Evolutionary conservation across 2,888 invertebrate genomes (phyloP).

Genomic region (Psococerastis gibbosa): DNA sequence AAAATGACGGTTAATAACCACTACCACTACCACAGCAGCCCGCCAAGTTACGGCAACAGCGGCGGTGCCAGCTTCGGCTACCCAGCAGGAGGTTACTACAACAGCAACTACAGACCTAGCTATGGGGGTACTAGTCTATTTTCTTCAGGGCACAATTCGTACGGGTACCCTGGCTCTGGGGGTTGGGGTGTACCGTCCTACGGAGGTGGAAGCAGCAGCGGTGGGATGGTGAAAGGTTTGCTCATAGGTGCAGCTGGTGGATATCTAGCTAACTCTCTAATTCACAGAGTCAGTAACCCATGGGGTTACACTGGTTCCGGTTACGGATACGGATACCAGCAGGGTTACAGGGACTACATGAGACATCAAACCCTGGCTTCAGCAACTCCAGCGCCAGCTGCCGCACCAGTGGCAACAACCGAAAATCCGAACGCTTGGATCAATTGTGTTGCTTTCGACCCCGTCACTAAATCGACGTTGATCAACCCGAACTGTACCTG

Average conservation of each 20-base stretch:
- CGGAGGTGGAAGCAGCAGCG: not conserved
- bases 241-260: not conserved
- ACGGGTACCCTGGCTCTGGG: slow-evolving; percentile 1
- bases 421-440: not conserved
- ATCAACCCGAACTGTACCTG: slow-evolving; percentile 8
- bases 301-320: slow-evolving; percentile 6
- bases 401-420: not conserved
- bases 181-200: not conserved
- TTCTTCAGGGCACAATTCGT: not conserved
- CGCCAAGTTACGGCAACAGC: not conserved
- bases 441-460: slow-evolving; percentile 4
- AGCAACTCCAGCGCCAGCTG: not conserved
- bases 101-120: not conserved
- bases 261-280: not conserved
- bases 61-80: not conserved
- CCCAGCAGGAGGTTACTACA: not conserved
- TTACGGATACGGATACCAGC: slow-evolving; percentile 1
- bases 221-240: not conserved
- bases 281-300: not conserved
- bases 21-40: not conserved
- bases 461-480: not conserved
- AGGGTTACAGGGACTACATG: not conserved
- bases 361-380: not conserved
- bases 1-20: not conserved
- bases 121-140: slow-evolving; percentile 2